phyloP scores from a whole-genome alignment of 2,888 invertebrate species.

The Drymonia ruficornis region DNA sequence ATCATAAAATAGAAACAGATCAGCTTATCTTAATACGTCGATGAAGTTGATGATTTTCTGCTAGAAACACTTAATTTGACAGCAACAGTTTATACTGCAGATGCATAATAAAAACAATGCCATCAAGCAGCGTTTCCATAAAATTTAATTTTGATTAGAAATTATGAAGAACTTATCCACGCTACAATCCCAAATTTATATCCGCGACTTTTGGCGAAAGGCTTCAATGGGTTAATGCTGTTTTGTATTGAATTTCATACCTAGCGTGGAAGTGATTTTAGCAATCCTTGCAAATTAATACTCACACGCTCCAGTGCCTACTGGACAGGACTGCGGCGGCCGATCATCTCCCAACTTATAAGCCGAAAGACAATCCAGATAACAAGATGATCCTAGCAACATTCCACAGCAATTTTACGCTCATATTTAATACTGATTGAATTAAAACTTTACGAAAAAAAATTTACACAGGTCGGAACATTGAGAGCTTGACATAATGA shows the following conservation, averaged over 20 bases:
- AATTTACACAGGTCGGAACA: conserved; percentile 18
- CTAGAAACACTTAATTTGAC: neutral
- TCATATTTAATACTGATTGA: conserved; percentile 49
- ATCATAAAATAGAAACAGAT: conserved; percentile 24
- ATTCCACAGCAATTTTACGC: conserved; percentile 74
- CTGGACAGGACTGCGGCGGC: conserved; percentile 12
- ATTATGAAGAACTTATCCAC: too few species aligned
- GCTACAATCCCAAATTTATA: too few species aligned
- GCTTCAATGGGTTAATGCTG: too few species aligned
- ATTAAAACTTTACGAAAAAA: conserved; percentile 21
- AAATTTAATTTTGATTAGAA: too few species aligned
- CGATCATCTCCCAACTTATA: conserved; percentile 42
- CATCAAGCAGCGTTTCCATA: too few species aligned
- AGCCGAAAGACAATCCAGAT: conserved; percentile 65
- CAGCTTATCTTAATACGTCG: conserved; percentile 40
- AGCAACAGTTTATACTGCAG: neutral
- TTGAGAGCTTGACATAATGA: conserved; percentile 8
- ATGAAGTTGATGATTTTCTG: conserved; percentile 7
- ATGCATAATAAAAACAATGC: too few species aligned
- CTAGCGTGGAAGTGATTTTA: too few species aligned
- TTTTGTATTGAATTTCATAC: too few species aligned
- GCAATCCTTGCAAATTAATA: neutral
- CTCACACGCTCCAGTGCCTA: conserved; percentile 28
- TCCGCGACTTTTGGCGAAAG: too few species aligned
- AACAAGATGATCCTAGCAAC: conserved; percentile 69